Conservation (phyloP, 1,140 invertebrate species). For the Drosophila littoralis region DNA sequence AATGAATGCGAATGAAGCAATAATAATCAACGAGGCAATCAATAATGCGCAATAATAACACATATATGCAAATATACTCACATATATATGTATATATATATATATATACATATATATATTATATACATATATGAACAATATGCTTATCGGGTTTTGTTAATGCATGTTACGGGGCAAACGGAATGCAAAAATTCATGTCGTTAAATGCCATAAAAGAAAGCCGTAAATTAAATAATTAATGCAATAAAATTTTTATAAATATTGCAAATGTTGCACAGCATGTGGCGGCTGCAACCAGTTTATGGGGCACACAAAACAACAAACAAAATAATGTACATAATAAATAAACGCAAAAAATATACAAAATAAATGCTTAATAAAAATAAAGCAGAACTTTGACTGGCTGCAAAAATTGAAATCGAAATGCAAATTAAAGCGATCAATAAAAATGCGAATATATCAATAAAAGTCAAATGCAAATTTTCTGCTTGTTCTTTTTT, state of each 20-base stretch:
- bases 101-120: background rate
- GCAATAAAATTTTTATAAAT: constrained; percentile 66
- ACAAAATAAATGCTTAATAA: constrained; percentile 24
- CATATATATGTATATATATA: constrained; percentile 1
- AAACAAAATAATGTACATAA: constrained; percentile 7
- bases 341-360: constrained; percentile 13
- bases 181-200: constrained; percentile 63
- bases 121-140: background rate
- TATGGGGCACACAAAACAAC: constrained; percentile 45
- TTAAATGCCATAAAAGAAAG: constrained; percentile 74
- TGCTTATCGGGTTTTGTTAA: constrained; percentile 16
- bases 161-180: constrained; percentile 29
- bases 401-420: constrained; percentile 53
- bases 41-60: constrained; percentile 57
- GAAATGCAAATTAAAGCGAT: constrained; percentile 82
- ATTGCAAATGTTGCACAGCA: constrained; percentile 64
- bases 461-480: constrained; percentile 82
- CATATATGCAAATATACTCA: background rate
- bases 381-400: background rate
- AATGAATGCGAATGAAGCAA: constrained; percentile 51
- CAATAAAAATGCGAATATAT: constrained; percentile 81
- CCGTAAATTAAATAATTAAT: constrained; percentile 82
- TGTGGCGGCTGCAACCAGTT: constrained; percentile 71
- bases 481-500: constrained; percentile 47
- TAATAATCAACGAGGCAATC: constrained; percentile 41